A percentile compares a stretch with the other conserved stretches of the same genome.
These are phyloP conservation scores for Amphilophus citrinellus DNA, from an alignment of 2,113 vertebrate genomes.

Conservation along the genomic window DNA sequence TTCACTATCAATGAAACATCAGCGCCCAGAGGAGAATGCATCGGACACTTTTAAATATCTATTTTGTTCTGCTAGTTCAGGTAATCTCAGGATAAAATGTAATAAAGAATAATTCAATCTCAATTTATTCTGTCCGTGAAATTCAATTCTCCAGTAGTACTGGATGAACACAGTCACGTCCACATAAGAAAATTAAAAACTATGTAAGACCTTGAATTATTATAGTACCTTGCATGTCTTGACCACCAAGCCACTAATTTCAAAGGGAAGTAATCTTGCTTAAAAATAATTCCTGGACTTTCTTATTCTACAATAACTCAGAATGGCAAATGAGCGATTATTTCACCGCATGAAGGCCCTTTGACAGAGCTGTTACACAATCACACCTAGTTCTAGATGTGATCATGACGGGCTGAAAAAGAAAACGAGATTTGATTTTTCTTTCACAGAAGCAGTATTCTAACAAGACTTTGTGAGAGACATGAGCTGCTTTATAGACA, in stretches of 20 bases:
- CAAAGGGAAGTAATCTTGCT: slow-evolving; percentile 13
- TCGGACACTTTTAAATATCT: slow-evolving; percentile 57
- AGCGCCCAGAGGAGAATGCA: slow-evolving; percentile 39
- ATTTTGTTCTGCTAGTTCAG: slow-evolving; percentile 60
- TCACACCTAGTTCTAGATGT: neutral
- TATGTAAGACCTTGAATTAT: slow-evolving; percentile 28
- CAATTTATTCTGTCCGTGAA: slow-evolving; percentile 51
- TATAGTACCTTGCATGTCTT: slow-evolving; percentile 4
- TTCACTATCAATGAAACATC: slow-evolving; percentile 41
- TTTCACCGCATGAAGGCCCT: neutral
- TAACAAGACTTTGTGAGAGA: neutral
- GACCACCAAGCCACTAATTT: slow-evolving; percentile 16
- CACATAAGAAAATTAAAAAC: slow-evolving; percentile 36
- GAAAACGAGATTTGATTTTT: neutral
- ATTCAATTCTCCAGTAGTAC: slow-evolving; percentile 26
- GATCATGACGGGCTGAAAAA: neutral
- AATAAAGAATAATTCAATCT: slow-evolving; percentile 56
- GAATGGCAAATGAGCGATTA: neutral
- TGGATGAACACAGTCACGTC: slow-evolving; percentile 23
- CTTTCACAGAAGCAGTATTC: neutral
- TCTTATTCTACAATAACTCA: neutral
- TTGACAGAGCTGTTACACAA: neutral
- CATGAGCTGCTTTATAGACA: neutral
- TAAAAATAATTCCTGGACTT: slow-evolving; percentile 24
- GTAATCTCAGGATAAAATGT: slow-evolving; percentile 60